These are phyloP conservation scores for Troides helena DNA, from an alignment of 2,888 invertebrate genomes.

Conservation along the genomic window DNA sequence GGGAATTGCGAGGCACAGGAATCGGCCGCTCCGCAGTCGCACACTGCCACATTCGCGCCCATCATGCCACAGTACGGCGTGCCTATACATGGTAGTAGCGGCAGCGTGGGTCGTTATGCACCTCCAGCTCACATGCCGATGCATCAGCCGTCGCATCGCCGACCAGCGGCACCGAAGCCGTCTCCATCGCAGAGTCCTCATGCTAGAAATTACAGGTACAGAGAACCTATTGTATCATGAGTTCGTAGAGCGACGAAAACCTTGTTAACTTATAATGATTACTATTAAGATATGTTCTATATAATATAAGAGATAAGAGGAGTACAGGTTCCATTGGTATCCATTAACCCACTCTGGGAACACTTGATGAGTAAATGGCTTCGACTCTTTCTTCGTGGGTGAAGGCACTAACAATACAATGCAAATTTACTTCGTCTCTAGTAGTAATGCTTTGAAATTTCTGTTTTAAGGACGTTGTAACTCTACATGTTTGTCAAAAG, in stretches of 20 bases:
- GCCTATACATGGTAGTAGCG: conserved; percentile 62
- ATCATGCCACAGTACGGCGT: conserved; percentile 68
- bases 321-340: too few species aligned
- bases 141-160: conserved; percentile 74
- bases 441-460: too few species aligned
- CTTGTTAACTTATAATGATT: background rate
- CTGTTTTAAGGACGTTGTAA: too few species aligned
- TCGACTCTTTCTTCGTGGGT: too few species aligned
- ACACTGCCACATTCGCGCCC: conserved; percentile 68
- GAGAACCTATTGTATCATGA: conserved; percentile 39
- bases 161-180: conserved; percentile 72
- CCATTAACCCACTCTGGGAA: too few species aligned
- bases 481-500: too few species aligned
- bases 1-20: conserved; percentile 78
- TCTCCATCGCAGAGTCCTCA: conserved; percentile 78
- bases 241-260: conserved; percentile 34
- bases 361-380: too few species aligned
- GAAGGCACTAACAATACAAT: too few species aligned
- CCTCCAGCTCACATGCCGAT: conserved; percentile 78
- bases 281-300: too few species aligned
- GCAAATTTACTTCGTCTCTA: too few species aligned
- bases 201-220: conserved; percentile 79
- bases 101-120: conserved; percentile 73
- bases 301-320: too few species aligned
- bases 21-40: conserved; percentile 75